Evolutionary conservation across 1,140 invertebrate species (phyloP), one percentile per base, ranked within the genome.

Genomic region (Trichomalopsis sarcophagae): DNA sequence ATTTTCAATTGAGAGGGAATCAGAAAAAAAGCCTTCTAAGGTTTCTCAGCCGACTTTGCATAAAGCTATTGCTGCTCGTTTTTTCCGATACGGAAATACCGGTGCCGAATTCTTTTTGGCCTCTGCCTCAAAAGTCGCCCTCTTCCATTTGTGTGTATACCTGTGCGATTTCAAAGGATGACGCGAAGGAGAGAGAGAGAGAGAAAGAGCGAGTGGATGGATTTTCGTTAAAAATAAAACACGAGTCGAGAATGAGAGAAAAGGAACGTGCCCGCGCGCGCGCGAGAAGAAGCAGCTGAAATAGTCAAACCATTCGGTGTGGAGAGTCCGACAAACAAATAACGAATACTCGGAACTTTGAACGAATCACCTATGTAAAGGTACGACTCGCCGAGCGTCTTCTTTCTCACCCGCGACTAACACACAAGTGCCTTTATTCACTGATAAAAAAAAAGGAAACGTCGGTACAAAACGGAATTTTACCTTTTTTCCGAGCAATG

Each of bases 281-380:
- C 66, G 80, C 80, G 79, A 84, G 86, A 86, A 83, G 82, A 80
- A 85, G 47, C 77, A 86, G 89, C 87, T 90, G 74, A 88, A 90
- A 90, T 88, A 89, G 90, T 88, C 84, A 84, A 87, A 82, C 80
- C 83, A 69, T 84, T 83, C 27, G 27, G 85, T 2, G 13, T 13
- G 13, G 47, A 50, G 47, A 62, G 55, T 62, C 55, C 71, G 84
- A 87, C 89, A 88, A 89, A 90, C 87, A 90, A 91, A 90, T 87
- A 88, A 90, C 86, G 86, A 88, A 89, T 90, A 91, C 90, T 88
- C 89, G 88, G 89, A 91, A 90, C 88, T 79, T 87, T 83, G 86
- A 88, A 87, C 87, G 89, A 88, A 90, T 89, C 87, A 86, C 84
- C 68, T 82, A 44, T 75, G 86, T 87, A 86, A 89, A 87, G 88